Conservation (phyloP, 2,888 invertebrate species). For the Ennomos fuscantarius region DNA sequence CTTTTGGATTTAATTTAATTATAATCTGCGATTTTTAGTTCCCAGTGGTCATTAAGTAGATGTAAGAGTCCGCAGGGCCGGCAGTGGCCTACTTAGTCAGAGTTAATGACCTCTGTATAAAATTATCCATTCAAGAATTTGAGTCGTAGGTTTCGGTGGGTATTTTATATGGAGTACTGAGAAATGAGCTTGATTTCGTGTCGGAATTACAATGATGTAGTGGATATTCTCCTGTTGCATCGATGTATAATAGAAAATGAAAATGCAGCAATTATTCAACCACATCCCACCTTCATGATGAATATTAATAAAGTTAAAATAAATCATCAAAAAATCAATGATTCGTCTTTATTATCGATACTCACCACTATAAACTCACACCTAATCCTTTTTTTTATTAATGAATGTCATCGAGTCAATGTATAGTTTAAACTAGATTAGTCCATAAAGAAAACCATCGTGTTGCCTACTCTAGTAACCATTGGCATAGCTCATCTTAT, state of each 20-base stretch:
- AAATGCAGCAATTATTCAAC: no score
- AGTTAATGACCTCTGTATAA: constrained; percentile 68
- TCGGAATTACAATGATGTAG: constrained; percentile 1
- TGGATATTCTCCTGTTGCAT: no score
- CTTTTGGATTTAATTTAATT: constrained; percentile 37
- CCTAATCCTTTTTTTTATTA: no score
- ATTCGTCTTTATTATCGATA: no score
- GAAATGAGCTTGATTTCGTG: constrained; percentile 12
- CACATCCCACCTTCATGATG: background rate
- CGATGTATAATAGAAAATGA: no score
- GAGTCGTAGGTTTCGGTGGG: constrained; percentile 45
- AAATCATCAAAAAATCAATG: no score
- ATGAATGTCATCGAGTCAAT: no score
- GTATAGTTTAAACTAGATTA: no score
- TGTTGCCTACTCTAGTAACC: background rate
- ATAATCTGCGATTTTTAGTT: constrained; percentile 40
- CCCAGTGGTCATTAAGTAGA: constrained; percentile 40
- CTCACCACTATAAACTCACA: no score
- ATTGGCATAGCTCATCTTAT: constrained; percentile 18
- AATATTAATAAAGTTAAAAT: no score
- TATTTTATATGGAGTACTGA: constrained; percentile 26
- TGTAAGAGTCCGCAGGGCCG: constrained; percentile 48
- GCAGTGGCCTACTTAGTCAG: constrained; percentile 63
- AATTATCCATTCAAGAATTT: constrained; percentile 63
- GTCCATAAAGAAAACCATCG: no score